A percentile compares a stretch with the other conserved stretches of the same genome.
phyloP scores from a whole-genome alignment of 2,113 vertebrate genomes.

The Silurus meridionalis region DNA sequence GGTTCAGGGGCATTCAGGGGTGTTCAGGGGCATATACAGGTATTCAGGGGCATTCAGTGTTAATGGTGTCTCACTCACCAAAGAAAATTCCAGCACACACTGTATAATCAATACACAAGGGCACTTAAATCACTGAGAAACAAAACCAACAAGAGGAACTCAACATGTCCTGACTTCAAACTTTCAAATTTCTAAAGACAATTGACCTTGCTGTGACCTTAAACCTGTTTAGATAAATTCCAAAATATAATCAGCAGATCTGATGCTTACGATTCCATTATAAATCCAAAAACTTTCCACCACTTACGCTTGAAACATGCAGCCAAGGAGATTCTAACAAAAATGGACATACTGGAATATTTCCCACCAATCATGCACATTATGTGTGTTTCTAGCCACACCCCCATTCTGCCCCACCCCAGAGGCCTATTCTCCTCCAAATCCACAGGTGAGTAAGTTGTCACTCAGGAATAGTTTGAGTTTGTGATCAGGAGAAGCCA shows the following conservation, averaged over 20 bases:
- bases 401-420: neutral
- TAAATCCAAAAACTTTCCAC: neutral
- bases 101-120: conserved; percentile 60
- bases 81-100: conserved; percentile 60
- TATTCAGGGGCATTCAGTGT: conserved; percentile 51
- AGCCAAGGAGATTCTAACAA: no score
- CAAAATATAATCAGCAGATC: neutral
- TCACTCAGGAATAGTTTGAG: neutral
- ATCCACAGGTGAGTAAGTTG: neutral
- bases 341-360: no score
- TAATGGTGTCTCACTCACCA: conserved; percentile 56
- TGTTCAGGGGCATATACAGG: no score
- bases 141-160: neutral
- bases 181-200: neutral
- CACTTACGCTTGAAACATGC: neutral
- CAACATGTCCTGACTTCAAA: neutral
- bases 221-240: neutral
- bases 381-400: neutral
- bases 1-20: no score
- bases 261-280: neutral
- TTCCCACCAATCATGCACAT: neutral
- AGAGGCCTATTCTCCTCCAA: neutral
- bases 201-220: neutral
- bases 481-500: neutral
- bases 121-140: conserved; percentile 50